Percentiles rank a stretch among this genome's conserved stretches.
These are phyloP conservation scores for Carlito syrichta DNA, from an alignment of 2,113 vertebrate species.

Conservation along the genomic window DNA sequence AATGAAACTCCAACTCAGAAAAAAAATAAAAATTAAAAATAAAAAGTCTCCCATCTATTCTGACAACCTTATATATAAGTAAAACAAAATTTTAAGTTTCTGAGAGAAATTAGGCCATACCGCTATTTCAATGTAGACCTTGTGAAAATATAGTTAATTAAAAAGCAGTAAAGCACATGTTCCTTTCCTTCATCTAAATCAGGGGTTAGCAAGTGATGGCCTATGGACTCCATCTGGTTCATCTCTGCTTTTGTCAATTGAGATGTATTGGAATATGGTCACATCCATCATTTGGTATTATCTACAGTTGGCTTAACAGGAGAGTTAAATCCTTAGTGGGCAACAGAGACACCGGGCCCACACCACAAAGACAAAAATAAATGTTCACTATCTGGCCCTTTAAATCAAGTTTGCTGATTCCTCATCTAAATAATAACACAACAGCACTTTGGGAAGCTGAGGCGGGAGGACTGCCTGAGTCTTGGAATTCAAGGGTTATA, in stretches of 20 bases:
- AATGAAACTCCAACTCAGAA: too few species aligned
- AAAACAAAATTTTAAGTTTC: neutral
- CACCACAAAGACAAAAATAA: neutral
- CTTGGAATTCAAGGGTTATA: too few species aligned
- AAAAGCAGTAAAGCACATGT: neutral
- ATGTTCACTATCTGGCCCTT: neutral
- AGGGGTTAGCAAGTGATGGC: neutral
- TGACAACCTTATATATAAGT: neutral
- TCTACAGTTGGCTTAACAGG: neutral
- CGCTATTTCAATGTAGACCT: neutral
- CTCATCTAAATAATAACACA: neutral
- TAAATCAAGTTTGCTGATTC: neutral
- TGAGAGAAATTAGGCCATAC: neutral
- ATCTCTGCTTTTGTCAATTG: neutral
- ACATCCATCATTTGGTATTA: fast-evolving
- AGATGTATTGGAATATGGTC: neutral
- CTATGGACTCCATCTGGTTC: too few species aligned
- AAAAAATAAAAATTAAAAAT: too few species aligned
- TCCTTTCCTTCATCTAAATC: neutral
- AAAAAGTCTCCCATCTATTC: neutral
- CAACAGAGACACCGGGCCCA: neutral
- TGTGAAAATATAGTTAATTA: neutral
- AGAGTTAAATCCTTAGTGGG: neutral
- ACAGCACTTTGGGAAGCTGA: too few species aligned
- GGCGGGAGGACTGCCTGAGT: too few species aligned